Percentiles rank a stretch among this genome's conserved stretches.
Conservation (phyloP, 2,888 invertebrate genomes). For the Drosophila greeni region DNA sequence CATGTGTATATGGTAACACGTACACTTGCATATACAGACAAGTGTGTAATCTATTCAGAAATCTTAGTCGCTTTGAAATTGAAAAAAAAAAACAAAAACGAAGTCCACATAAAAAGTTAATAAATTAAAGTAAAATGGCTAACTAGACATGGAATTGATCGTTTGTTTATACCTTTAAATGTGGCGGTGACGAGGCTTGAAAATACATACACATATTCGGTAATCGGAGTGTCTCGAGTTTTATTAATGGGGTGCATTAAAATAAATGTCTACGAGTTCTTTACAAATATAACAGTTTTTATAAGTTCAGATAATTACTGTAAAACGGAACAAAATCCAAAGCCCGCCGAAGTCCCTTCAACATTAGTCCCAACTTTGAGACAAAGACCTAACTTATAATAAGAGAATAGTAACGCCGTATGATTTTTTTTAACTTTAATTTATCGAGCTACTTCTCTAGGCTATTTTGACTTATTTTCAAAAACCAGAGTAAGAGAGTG, state of each 20-base stretch:
- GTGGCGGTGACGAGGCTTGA: conserved; percentile 13
- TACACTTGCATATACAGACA: conserved; percentile 34
- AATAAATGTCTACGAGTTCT: neutral
- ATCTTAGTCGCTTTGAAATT: conserved; percentile 29
- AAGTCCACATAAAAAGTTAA: conserved; percentile 8
- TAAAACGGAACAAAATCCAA: neutral
- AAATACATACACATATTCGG: conserved; percentile 12
- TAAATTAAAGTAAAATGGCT: conserved; percentile 23
- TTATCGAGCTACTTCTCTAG: too few relatives aligned
- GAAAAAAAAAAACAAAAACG: conserved; percentile 30
- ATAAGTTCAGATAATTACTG: neutral
- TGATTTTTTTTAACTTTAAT: neutral
- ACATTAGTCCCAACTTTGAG: neutral
- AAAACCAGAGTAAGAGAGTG: neutral
- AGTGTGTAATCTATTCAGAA: conserved; percentile 22
- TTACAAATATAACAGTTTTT: neutral
- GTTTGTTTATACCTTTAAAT: neutral
- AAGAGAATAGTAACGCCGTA: neutral
- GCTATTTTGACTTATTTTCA: too few relatives aligned
- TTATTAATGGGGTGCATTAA: neutral
- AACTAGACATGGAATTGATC: conserved; percentile 11
- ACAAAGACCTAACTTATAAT: too few relatives aligned
- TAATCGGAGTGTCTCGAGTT: neutral
- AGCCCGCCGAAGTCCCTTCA: neutral
- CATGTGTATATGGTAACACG: conserved; percentile 15